phyloP scores from a whole-genome alignment of 2,888 invertebrate genomes.

The Rotaria macrura region DNA sequence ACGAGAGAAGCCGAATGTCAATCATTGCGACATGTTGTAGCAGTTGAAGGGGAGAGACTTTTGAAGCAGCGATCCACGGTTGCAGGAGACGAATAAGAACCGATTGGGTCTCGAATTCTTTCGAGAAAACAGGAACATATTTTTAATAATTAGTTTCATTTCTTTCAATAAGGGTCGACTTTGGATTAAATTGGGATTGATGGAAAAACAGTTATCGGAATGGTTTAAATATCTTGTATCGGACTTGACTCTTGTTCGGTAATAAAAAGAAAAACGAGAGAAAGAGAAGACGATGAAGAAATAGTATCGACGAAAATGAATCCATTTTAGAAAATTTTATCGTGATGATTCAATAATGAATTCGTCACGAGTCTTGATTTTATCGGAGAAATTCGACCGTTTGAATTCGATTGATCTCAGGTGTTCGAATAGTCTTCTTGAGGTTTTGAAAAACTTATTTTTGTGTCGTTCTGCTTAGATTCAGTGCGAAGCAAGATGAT shows the following conservation, averaged over 20 bases:
- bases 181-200: constrained; percentile 41
- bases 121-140: too few species aligned
- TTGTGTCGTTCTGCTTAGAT: background rate
- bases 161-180: constrained; percentile 39
- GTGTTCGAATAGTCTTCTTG: constrained; percentile 31
- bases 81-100: too few species aligned
- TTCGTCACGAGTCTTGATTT: constrained; percentile 39
- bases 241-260: background rate
- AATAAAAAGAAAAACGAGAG: background rate
- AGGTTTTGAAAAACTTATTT: background rate
- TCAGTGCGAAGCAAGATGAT: background rate
- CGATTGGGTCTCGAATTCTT: too few species aligned
- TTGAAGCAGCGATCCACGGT: too few species aligned
- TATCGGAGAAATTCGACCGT: constrained; percentile 40
- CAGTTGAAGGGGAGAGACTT: too few species aligned
- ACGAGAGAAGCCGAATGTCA: too few species aligned
- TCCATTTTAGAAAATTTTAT: constrained; percentile 40
- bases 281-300: too few species aligned
- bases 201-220: constrained; percentile 42
- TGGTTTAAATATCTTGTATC: constrained; percentile 37
- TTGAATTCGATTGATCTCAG: constrained; percentile 43
- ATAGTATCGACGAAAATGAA: too few species aligned
- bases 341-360: constrained; percentile 40
- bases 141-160: background rate
- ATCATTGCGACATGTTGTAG: too few species aligned